phyloP scores from a whole-genome alignment of 1,140 invertebrate species.

The Drosophila leontia region DNA sequence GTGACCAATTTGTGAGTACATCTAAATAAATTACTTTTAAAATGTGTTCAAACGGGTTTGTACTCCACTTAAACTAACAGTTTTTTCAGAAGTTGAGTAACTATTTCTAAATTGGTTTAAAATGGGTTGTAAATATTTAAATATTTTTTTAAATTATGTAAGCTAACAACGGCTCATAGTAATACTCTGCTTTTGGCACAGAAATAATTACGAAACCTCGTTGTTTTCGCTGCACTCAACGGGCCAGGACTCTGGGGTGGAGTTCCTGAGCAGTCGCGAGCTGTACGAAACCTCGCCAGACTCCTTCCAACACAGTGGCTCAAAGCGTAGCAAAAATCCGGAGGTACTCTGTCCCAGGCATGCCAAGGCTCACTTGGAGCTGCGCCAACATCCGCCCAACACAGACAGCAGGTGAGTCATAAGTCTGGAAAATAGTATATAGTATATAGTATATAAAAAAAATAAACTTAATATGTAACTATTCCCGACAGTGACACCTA shows the following conservation, averaged over 20 bases:
- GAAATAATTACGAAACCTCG: slow-evolving; percentile 87
- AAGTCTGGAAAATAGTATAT: no score
- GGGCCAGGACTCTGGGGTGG: slow-evolving; percentile 92
- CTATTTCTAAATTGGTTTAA: neutral
- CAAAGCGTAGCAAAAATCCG: slow-evolving; percentile 55
- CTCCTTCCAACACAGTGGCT: slow-evolving; percentile 86
- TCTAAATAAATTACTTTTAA: neutral
- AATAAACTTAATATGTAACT: no score
- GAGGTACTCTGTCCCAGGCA: slow-evolving; percentile 75
- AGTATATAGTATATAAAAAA: no score
- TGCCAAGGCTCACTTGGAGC: slow-evolving; percentile 70
- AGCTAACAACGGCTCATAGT: neutral
- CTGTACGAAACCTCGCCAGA: slow-evolving; percentile 88
- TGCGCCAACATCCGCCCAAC: slow-evolving; percentile 59
- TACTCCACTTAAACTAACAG: neutral
- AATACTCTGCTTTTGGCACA: slow-evolving; percentile 1
- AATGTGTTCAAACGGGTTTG: neutral
- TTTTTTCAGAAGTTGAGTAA: neutral
- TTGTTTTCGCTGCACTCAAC: slow-evolving; percentile 92
- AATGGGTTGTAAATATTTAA: neutral
- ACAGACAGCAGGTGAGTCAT: slow-evolving; percentile 67
- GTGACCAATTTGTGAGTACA: slow-evolving; percentile 79
- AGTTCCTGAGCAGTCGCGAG: slow-evolving; percentile 85
- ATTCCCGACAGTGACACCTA: slow-evolving; percentile 87
- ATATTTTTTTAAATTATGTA: neutral